Conservation (phyloP, 2,797 vertebrate genomes). For the Morelia viridis region DNA sequence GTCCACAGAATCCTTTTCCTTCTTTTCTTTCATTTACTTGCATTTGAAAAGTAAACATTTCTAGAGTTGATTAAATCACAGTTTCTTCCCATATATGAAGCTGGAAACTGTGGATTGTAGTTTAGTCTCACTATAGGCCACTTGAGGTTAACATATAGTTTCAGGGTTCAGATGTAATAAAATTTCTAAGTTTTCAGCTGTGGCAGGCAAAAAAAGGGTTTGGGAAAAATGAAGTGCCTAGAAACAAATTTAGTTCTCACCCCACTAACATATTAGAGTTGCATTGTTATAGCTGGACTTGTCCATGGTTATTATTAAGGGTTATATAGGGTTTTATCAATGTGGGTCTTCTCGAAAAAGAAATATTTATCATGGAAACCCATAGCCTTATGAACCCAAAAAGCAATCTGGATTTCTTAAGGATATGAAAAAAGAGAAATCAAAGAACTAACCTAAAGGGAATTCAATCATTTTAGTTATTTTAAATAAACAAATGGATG, state of each 20-base stretch:
- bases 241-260: not conserved
- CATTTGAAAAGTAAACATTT: not conserved
- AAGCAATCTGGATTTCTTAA: not conserved
- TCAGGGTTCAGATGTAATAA: not conserved
- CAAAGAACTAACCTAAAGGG: not conserved
- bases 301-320: not conserved
- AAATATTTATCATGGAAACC: not conserved
- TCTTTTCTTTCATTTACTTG: not conserved
- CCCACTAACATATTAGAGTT: not conserved
- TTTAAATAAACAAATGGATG: not conserved
- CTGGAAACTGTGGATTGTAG: not conserved
- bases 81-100: not conserved
- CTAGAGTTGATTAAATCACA: not conserved
- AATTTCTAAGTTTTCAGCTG: not conserved
- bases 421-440: not conserved
- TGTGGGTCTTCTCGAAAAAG: not conserved
- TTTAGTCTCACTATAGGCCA: not conserved
- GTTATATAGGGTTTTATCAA: not conserved
- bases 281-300: not conserved
- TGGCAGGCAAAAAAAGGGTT: not conserved
- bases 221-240: not conserved
- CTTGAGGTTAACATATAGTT: not conserved
- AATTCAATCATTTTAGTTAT: not conserved
- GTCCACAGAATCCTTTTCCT: not conserved
- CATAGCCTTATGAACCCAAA: not conserved